These are phyloP conservation scores for Bombus breviceps DNA, from an alignment of 1,140 invertebrate species.

Conservation along the genomic window DNA sequence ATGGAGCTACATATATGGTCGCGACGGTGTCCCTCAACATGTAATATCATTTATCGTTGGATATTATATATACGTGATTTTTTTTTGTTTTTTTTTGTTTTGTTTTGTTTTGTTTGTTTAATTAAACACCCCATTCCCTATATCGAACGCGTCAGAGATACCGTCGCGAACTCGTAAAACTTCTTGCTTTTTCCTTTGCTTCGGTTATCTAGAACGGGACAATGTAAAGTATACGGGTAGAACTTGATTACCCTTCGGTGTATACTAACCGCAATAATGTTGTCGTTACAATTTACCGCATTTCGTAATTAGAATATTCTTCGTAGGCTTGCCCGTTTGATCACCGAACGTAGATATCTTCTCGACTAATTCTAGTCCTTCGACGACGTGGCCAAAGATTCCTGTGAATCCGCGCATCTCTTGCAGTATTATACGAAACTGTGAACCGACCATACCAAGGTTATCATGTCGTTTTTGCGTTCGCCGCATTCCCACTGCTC, in stretches of 20 bases:
- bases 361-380: slow-evolving; percentile 91
- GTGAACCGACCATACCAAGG: slow-evolving; percentile 91
- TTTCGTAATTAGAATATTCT: slow-evolving; percentile 88
- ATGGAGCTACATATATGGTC: slow-evolving; percentile 46
- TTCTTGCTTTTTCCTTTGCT: slow-evolving; percentile 19
- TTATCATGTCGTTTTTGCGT: slow-evolving; percentile 92
- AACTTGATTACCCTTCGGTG: slow-evolving; percentile 31
- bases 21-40: slow-evolving; percentile 39
- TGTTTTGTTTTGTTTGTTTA: background rate
- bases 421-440: slow-evolving; percentile 91
- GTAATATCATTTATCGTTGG: slow-evolving; percentile 47
- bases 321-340: slow-evolving; percentile 89
- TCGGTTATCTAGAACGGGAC: slow-evolving; percentile 59
- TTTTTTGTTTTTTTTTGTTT: no score
- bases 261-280: slow-evolving; percentile 38
- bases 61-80: slow-evolving; percentile 52
- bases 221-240: slow-evolving; percentile 55
- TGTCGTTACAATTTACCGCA: slow-evolving; percentile 88
- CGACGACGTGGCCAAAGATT: slow-evolving; percentile 92
- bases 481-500: slow-evolving; percentile 91
- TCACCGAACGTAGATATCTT: slow-evolving; percentile 91
- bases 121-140: slow-evolving; percentile 22
- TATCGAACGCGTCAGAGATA: slow-evolving; percentile 43
- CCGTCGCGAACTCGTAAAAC: slow-evolving; percentile 53
- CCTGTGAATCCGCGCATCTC: slow-evolving; percentile 92